Evolutionary conservation across 2,888 invertebrate genomes (phyloP).

Genomic region (Toxonevra muliebris): DNA sequence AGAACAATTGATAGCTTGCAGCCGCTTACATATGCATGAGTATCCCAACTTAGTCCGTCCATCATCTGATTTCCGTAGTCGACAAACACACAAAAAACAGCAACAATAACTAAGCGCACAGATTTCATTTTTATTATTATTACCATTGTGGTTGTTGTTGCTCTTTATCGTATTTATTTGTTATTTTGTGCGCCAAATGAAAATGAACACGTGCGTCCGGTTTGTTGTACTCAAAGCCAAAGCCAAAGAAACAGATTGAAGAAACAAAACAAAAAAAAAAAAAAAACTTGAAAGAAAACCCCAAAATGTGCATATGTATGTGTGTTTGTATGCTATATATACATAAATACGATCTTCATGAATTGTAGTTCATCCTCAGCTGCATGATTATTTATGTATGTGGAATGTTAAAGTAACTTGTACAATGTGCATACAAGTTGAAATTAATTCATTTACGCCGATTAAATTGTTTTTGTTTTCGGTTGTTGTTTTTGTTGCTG

Average conservation of each 20-base stretch:
- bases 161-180: constrained; percentile 54
- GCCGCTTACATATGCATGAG: not conserved
- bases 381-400: constrained; percentile 30
- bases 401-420: not conserved
- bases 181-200: constrained; percentile 54
- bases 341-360: constrained; percentile 25
- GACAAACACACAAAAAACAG: constrained; percentile 11
- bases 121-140: constrained; percentile 43
- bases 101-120: constrained; percentile 28
- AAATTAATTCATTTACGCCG: constrained; percentile 53
- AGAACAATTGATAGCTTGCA: constrained; percentile 12
- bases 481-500: constrained; percentile 14
- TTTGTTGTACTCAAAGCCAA: constrained; percentile 39
- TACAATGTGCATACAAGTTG: constrained; percentile 32
- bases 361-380: constrained; percentile 35
- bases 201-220: constrained; percentile 62
- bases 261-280: constrained; percentile 20
- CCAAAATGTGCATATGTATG: constrained; percentile 5
- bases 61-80: constrained; percentile 20
- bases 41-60: constrained; percentile 5
- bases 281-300: constrained; percentile 8
- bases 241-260: constrained; percentile 27
- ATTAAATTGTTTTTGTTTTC: constrained; percentile 32
- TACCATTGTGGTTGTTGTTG: constrained; percentile 29
- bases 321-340: not conserved